phyloP scores from a whole-genome alignment of 1,140 invertebrate genomes.

The Saccostrea cuccullata region DNA sequence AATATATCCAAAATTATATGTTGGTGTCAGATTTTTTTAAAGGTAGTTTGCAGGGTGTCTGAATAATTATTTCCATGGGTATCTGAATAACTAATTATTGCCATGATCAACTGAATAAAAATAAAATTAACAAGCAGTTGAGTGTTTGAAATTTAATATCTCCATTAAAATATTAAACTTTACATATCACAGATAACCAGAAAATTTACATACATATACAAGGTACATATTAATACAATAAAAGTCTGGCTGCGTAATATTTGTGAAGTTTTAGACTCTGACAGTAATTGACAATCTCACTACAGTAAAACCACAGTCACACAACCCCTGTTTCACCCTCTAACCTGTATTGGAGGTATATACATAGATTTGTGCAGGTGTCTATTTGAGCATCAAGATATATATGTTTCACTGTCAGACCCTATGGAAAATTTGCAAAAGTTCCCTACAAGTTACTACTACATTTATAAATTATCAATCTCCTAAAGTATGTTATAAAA shows the following conservation, averaged over 20 bases:
- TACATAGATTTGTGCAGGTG: neutral
- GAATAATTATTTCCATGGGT: no score
- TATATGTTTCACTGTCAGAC: neutral
- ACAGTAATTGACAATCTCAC: neutral
- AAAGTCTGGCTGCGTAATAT: neutral
- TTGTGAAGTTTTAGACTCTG: neutral
- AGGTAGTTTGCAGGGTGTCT: no score
- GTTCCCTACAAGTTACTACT: neutral
- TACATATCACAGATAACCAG: constrained; percentile 30
- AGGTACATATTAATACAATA: neutral
- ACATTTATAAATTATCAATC: neutral
- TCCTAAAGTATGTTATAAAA: no score
- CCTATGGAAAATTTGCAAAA: neutral
- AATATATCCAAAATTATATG: no score
- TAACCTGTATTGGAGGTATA: neutral
- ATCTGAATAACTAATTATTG: no score
- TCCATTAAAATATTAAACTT: neutral
- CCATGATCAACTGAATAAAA: no score
- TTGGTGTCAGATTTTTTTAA: no score
- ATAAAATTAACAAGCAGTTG: neutral
- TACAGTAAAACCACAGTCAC: neutral
- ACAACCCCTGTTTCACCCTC: neutral
- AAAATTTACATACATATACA: neutral
- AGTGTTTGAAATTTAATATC: neutral
- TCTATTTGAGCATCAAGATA: neutral